These are phyloP conservation scores for Rhyacophila brunnea DNA, from an alignment of 1,140 invertebrate species.

Conservation along the genomic window DNA sequence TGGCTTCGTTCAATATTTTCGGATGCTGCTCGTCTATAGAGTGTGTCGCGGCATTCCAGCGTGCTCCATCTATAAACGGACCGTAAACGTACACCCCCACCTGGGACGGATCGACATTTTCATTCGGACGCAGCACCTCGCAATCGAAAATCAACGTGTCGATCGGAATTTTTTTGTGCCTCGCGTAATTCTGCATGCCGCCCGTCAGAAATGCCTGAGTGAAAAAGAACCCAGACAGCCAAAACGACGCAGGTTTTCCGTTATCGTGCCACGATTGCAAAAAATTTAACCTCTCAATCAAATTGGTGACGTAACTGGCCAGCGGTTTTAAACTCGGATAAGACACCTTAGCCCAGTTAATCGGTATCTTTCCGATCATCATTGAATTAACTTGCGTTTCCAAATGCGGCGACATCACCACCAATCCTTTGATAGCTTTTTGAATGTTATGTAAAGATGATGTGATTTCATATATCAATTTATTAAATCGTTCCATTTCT, in stretches of 20 bases:
- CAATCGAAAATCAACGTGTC: constrained; percentile 84
- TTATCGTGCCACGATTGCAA: constrained; percentile 74
- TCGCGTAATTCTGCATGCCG: constrained; percentile 87
- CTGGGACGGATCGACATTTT: constrained; percentile 53
- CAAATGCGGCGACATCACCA: constrained; percentile 82
- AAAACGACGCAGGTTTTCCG: constrained; percentile 81
- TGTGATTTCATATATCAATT: constrained; percentile 64
- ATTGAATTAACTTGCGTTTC: constrained; percentile 71
- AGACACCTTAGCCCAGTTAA: constrained; percentile 75
- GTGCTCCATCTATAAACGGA: constrained; percentile 79
- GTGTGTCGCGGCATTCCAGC: constrained; percentile 68
- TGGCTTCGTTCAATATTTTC: constrained; percentile 76
- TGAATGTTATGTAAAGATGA: constrained; percentile 68
- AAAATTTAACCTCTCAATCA: constrained; percentile 76
- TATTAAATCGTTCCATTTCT: constrained; percentile 90
- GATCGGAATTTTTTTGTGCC: constrained; percentile 84
- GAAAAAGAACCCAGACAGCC: constrained; percentile 94
- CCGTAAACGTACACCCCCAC: constrained; percentile 84
- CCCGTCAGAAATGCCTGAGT: constrained; percentile 93
- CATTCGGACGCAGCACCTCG: constrained; percentile 58
- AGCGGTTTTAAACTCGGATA: constrained; percentile 91
- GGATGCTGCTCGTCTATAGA: constrained; percentile 74
- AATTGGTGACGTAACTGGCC: constrained; percentile 81
- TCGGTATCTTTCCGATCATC: constrained; percentile 70
- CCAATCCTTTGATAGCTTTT: constrained; percentile 81